Evolutionary conservation across 1,140 invertebrate genomes (phyloP), one percentile per base, ranked within the genome.

Genomic region (Drosophila tsacasi): DNA sequence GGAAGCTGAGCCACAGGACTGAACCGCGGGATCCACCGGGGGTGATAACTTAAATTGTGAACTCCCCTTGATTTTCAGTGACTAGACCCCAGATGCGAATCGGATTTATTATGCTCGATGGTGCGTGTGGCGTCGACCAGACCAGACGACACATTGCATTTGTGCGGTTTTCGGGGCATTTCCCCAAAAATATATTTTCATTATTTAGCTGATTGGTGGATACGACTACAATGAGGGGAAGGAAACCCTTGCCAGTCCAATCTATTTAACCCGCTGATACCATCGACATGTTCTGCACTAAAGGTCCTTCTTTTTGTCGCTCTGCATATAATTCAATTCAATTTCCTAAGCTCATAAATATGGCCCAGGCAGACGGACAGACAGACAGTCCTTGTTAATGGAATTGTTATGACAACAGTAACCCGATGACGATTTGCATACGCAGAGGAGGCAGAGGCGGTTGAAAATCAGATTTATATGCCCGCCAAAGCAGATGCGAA

Each of bases 361-460:
- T 40, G 59, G 1, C 30, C 30, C 30, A 8, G 27, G 3, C 54
- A 42, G 73, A 54, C 71, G 35, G 30, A 49, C 81, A 86, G 64
- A 80, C 76, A 59, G 59, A 30, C 62, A 44, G 63, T 10, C 46
- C 79, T 84, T 85, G 82, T 64, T 84, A 84, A 85, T 84, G 82
- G 79, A 84, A 86, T 87, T 87, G 79, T 86, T 86, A 86, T 86
- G 83, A 87, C 83, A 87, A 63, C 47, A 68, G 66, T 77, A 42
- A 66, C 62, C 39, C 50, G 52, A 76, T 81, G 77, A 49, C 67
- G 25, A 72, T 73, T 73, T 73, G 69, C 69, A 73, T 79, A 61
- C 61, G 37, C 19, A 21, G 52, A 1, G 49, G 49, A 59, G 60
- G 71, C 44, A 30, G 66, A 27, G 52, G 40, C 30, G 68, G 39